Base-by-base conservation (phyloP, 2,797 vertebrate genomes). In the Labeo calbasu region DNA sequence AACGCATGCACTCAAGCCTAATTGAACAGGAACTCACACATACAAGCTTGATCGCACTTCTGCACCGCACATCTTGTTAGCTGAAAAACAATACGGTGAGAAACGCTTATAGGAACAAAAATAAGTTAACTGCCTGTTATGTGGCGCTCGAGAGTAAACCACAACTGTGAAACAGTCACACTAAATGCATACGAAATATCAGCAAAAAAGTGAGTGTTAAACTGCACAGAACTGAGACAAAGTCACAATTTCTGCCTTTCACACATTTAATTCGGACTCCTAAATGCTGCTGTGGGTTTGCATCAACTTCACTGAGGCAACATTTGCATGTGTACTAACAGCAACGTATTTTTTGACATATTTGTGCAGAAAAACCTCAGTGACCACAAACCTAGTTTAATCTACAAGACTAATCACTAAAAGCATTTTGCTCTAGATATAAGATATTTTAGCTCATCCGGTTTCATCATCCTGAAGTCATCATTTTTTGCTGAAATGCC, bases 21-120 rank as follows among this genome's bases (percentile, higher is more conserved):
- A 48, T 73, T 55, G 48, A 53, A 78, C 50, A 82, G 70, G 28
- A 51, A 73, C 76, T 82, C 46, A 6, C 75, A 79, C 36, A 23
- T 61, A 82, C n/a, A 51, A 32, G 11, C 25, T 32, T n/a, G 25
- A 11, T 63, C 21, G 40, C 61, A 11, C 53, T 32, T 50, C 50
- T 53, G 66, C 40, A 21, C 50, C 3, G 15, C 51, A n/a, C 25
- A 23, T 48, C 50, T 69, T 2, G 1, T 32, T 36, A 32, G 43
- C 40, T 48, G 66, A 51, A 51, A 15, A 21, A 73, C 13, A 51
- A 7, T 28, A 40, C 0, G 19, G 71, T 76, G 81, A 63, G 43
- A 81, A 76, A 50, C 11, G 5, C 59, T 48, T 50, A 65, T 13
- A 66, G 43, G 4, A 9, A 63, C 23, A 12, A 2, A 75, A 40